phyloP scores from a whole-genome alignment of 2,888 invertebrate species.

The Ectobius pallidus region DNA sequence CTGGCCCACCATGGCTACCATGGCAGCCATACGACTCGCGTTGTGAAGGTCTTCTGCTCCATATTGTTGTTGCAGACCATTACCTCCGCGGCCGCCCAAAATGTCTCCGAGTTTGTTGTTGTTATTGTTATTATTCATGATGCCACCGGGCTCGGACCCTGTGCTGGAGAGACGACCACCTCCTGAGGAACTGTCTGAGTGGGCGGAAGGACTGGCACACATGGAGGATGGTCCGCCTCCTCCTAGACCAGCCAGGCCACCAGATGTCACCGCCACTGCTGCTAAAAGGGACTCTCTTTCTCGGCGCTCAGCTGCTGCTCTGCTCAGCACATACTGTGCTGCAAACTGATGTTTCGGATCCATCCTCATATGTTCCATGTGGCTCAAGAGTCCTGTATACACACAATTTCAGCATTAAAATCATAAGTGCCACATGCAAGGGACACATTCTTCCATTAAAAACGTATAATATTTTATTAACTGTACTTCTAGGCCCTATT shows the following conservation, averaged over 20 bases:
- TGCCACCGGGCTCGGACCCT: slow-evolving; percentile 46
- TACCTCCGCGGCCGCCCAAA: slow-evolving; percentile 54
- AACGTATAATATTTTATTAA: no score
- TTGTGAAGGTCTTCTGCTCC: slow-evolving; percentile 64
- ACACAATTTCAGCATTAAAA: no score
- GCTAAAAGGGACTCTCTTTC: slow-evolving; percentile 77
- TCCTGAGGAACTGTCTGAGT: slow-evolving; percentile 81
- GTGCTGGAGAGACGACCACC: slow-evolving; percentile 75
- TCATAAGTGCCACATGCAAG: no score
- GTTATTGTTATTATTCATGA: slow-evolving; percentile 43
- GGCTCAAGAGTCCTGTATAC: slow-evolving; percentile 82
- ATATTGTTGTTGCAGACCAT: slow-evolving; percentile 68
- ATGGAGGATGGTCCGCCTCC: slow-evolving; percentile 63
- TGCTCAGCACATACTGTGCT: slow-evolving; percentile 88
- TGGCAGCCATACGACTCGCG: slow-evolving; percentile 57
- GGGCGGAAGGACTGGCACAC: slow-evolving; percentile 84
- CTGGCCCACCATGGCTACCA: slow-evolving; percentile 53
- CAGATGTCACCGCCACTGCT: slow-evolving; percentile 52
- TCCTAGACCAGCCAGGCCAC: slow-evolving; percentile 66
- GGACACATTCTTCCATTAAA: no score
- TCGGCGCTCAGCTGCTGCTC: slow-evolving; percentile 88
- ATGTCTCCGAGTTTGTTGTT: slow-evolving; percentile 54
- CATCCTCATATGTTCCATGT: slow-evolving; percentile 97
- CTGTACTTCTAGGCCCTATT: no score
- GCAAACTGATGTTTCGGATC: slow-evolving; percentile 96